Conservation (phyloP, 2,888 invertebrate genomes). For the Agapetus fuscipes region DNA sequence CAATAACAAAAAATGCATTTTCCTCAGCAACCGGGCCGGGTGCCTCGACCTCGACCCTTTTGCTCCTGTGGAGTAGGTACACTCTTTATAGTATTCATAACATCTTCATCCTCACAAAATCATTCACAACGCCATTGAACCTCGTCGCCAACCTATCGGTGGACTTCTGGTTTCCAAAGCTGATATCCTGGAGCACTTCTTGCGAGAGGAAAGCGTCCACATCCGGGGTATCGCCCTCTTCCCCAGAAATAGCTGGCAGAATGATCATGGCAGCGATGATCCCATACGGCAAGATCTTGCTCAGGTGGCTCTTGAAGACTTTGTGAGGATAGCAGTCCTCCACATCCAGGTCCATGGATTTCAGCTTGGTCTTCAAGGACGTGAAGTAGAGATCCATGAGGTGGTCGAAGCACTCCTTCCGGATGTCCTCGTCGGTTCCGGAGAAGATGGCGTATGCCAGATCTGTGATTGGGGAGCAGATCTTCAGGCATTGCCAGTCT, state of each 20-base stretch:
- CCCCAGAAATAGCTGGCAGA: conserved; percentile 10
- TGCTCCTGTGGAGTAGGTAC: too few species aligned
- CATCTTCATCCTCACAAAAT: too few species aligned
- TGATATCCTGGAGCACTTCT: conserved; percentile 6
- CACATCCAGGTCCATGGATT: conserved; percentile 7
- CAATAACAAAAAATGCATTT: too few species aligned
- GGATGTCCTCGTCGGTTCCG: conserved; percentile 10
- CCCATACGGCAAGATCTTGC: conserved; percentile 10
- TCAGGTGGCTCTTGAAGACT: conserved; percentile 12
- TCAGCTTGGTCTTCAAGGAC: conserved; percentile 2
- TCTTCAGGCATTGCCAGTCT: conserved; percentile 17
- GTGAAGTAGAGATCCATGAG: conserved; percentile 14
- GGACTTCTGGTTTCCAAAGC: conserved; percentile 9
- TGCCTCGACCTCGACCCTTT: too few species aligned
- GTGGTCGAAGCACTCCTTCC: conserved; percentile 6
- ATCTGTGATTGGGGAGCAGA: conserved; percentile 16
- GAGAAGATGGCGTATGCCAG: conserved; percentile 13
- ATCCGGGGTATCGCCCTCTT: conserved; percentile 13
- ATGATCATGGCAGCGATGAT: conserved; percentile 11
- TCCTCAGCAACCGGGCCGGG: too few species aligned
- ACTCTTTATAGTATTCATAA: too few species aligned
- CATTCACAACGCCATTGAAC: conserved; percentile 11
- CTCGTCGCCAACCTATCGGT: conserved; percentile 8
- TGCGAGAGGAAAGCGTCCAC: too few species aligned
- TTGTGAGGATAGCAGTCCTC: conserved; percentile 11